These are phyloP conservation scores for Sminthurides aquaticus DNA, from an alignment of 2,888 invertebrate genomes.

Conservation along the genomic window DNA sequence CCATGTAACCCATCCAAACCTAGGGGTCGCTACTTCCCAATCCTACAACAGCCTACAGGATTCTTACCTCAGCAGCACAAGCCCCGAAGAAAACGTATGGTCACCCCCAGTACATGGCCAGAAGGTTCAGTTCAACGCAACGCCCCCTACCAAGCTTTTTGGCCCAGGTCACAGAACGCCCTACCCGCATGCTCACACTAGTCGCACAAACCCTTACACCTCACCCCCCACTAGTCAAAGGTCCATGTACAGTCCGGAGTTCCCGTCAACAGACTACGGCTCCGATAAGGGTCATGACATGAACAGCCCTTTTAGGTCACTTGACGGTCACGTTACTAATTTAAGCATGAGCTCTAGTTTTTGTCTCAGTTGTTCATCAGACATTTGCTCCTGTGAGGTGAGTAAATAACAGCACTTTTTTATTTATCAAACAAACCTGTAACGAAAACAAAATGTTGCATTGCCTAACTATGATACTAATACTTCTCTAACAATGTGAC, in stretches of 20 bases:
- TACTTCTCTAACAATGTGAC: too few species aligned
- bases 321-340: constrained; percentile 9
- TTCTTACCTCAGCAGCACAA: not conserved
- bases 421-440: not conserved
- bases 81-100: constrained; percentile 3
- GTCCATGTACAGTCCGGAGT: not conserved
- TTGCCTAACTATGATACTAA: too few species aligned
- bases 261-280: not conserved
- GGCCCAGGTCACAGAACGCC: not conserved
- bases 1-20: not conserved
- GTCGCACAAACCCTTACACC: not conserved
- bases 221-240: not conserved
- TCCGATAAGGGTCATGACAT: not conserved
- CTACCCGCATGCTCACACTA: not conserved
- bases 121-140: not conserved
- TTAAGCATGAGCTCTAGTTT: constrained; percentile 7
- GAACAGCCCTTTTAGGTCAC: constrained; percentile 11
- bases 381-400: constrained; percentile 21
- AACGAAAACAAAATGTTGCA: too few species aligned
- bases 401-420: not conserved
- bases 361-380: constrained; percentile 15
- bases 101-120: constrained; percentile 5
- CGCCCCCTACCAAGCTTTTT: constrained; percentile 7
- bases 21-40: not conserved
- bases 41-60: constrained; percentile 4